These are phyloP conservation scores for Neoniphon sammara DNA, from an alignment of 2,797 vertebrate genomes.

Conservation along the genomic window DNA sequence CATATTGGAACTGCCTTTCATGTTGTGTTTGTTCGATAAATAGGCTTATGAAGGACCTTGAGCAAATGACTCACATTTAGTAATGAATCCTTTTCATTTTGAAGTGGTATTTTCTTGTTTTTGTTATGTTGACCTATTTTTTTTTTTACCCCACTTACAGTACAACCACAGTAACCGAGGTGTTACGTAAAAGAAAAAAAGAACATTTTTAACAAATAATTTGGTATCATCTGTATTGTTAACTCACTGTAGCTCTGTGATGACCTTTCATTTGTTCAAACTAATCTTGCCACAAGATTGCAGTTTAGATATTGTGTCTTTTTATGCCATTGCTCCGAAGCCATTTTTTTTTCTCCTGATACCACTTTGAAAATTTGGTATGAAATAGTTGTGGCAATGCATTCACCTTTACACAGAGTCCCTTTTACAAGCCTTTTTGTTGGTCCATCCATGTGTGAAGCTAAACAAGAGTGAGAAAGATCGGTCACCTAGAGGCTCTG, in stretches of 20 bases:
- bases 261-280: not conserved
- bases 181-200: too few species aligned
- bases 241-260: not conserved
- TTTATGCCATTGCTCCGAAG: not conserved
- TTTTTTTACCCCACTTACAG: conserved; percentile 10
- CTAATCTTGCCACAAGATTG: not conserved
- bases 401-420: not conserved
- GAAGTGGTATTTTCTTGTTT: not conserved
- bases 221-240: not conserved
- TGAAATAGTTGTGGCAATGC: not conserved
- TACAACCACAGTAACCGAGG: not conserved
- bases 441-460: conserved; percentile 22
- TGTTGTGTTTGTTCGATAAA: conserved; percentile 3
- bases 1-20: not conserved
- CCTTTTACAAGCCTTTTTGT: conserved; percentile 15
- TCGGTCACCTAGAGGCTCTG: conserved; percentile 23
- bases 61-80: not conserved
- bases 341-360: not conserved
- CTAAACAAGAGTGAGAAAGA: conserved; percentile 36
- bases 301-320: not conserved
- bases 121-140: not conserved
- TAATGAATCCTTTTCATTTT: conserved; percentile 23
- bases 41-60: not conserved
- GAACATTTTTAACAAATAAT: not conserved
- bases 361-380: not conserved